Evolutionary conservation across 2,113 vertebrate species (phyloP), one percentile per base, ranked within the genome.

Genomic region (Ibidorhyncha struthersii): DNA sequence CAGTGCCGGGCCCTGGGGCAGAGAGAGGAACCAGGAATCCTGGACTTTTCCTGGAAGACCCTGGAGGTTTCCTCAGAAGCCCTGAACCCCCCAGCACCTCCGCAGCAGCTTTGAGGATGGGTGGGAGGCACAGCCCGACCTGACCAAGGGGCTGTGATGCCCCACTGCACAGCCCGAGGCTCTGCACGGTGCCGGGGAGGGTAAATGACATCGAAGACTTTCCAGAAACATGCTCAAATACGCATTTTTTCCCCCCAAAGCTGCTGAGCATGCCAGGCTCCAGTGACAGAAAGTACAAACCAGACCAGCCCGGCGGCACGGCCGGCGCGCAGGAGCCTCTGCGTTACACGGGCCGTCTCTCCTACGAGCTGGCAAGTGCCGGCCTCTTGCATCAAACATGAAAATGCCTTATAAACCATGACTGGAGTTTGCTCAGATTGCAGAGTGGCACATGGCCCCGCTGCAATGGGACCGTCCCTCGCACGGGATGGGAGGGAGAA

Each of bases 51-150:
- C 49, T 29, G 55, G 58, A 55, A 74, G 47, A 66, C 2, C 47
- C n/a, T 55, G 23, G 10, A 21, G 4, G 4, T 41, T 56, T 70
- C 49, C 30, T 41, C 36, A 56, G 66, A 52, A 66, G 40, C 15
- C n/a, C 36, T 2, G 2, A 30, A 61, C 1, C 1, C 4, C 38
- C 45, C 10, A 2, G 16, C 63, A 11, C 14, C 32, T 21, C 83
- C 10, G 7, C 1, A 1, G 50, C 34, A 6, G 13, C 18, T 55
- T 55, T 16, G 8, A 27, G 27, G 38, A 43, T 12, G 38, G 38
- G 58, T 32, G 47, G 32, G 32, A 73, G 69, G 26, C 7, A 4
- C 67, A 62, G 36, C 8, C 56, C 4, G 4, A 41, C n/a, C 45
- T 52, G 38, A 36, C 36, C 58, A 23, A 32, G 55, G 47, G 40